These are phyloP conservation scores for Phlogophora meticulosa DNA, from an alignment of 2,888 invertebrate genomes.

Conservation along the genomic window DNA sequence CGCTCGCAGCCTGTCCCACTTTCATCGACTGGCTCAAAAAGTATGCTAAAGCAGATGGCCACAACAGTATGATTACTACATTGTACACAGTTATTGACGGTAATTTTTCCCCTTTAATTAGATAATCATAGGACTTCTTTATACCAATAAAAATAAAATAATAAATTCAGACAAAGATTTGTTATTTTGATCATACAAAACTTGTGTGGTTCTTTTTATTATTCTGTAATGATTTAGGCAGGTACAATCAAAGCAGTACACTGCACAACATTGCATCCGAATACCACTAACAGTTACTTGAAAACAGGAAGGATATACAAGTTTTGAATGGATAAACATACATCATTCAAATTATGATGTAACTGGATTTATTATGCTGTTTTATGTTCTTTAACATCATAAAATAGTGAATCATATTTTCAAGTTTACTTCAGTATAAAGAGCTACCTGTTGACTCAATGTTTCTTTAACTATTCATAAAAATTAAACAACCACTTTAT, in stretches of 20 bases:
- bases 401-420: neutral
- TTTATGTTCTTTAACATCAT: neutral
- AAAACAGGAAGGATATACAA: neutral
- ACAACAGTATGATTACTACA: conserved; percentile 94
- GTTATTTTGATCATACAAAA: neutral
- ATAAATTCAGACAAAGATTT: neutral
- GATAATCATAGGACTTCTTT: neutral
- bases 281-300: neutral
- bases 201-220: neutral
- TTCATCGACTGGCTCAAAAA: conserved; percentile 96
- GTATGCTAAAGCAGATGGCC: conserved; percentile 91
- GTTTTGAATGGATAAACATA: neutral
- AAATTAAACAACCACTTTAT: neutral
- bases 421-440: neutral
- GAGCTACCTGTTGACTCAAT: conserved; percentile 17
- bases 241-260: neutral
- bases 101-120: conserved; percentile 73
- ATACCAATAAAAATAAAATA: too few species aligned
- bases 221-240: neutral
- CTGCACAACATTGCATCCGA: neutral
- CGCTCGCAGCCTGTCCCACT: conserved; percentile 96
- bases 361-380: neutral
- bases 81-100: conserved; percentile 94
- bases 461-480: neutral
- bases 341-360: conserved; percentile 3